Evolutionary conservation across 2,113 vertebrate genomes (phyloP), one percentile per base, ranked within the genome.

Genomic region (Chaenogobius annularis): DNA sequence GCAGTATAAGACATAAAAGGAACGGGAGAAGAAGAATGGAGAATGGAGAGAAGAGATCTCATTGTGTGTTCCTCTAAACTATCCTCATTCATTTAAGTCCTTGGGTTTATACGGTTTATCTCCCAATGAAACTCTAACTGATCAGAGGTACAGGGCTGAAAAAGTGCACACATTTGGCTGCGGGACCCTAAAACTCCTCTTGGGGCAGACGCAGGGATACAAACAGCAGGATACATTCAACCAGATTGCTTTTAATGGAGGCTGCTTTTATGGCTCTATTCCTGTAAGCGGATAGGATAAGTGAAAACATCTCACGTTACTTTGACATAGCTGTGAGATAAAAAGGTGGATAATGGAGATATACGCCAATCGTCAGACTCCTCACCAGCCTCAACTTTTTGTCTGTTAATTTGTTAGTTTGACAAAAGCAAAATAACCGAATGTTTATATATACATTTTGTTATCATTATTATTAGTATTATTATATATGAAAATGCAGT

Each of bases 161-260:
- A 66, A 78, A 81, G 82, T 58, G 71, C 54, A 68, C 11, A 50
- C 54, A 82, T 58, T 71, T 66, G 85, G 69, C 82, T 73, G 14
- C 7, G 0, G 15, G 55, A 71, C 71, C 17, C 54, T 37, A 79
- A 83, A 84, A 66, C 75, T 81, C 86, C 79, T 68, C 59, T 43
- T 54, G 63, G 69, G 56, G 78, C 71, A 77, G 74, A 78, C 78
- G 66, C 72, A 79, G 74, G 83, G 46, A 73, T 79, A 79, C 73
- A 74, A 67, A 73, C 68, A 35, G 68, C 71, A 70, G 79, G 69
- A 40, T 12, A 31, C 65, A 62, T n/a, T 65, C 79, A 75, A 76
- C 56, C 66, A 64, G 80, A 83, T 70, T 78, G 83, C 83, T 82
- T 82, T 69, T 88, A 90, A 85, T 84, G 87, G 87, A 85, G n/a